A percentile compares a stretch with the other conserved stretches of the same genome.
Conservation (phyloP, 1,140 invertebrate genomes). For the Neodiprion virginianus region DNA sequence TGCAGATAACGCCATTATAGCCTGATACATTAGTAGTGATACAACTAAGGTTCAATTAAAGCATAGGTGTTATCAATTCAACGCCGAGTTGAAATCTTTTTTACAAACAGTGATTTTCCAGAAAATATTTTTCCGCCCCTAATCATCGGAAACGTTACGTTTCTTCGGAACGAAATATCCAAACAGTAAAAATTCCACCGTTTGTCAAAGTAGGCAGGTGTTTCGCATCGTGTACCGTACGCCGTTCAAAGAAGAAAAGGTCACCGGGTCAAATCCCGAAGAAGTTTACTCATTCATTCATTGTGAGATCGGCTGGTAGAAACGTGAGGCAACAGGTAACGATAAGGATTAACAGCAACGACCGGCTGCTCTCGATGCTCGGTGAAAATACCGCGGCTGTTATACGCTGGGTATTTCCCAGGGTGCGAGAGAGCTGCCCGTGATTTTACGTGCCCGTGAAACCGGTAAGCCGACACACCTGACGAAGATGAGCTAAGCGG, state of each 20-base stretch:
- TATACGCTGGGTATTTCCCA: neutral
- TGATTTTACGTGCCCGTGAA: neutral
- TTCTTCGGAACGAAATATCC: too few species aligned
- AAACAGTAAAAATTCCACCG: too few species aligned
- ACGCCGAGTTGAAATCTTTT: too few species aligned
- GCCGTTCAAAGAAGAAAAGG: neutral
- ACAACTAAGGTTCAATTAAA: too few species aligned
- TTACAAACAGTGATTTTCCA: too few species aligned
- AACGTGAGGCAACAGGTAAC: neutral
- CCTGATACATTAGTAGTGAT: too few species aligned
- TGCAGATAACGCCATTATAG: too few species aligned
- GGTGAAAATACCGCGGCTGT: neutral
- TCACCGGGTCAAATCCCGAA: neutral
- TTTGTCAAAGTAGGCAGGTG: too few species aligned
- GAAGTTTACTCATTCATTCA: neutral
- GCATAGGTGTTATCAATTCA: too few species aligned
- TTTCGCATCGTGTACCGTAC: too few species aligned
- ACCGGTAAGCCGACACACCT: constrained; percentile 11
- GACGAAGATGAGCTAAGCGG: constrained; percentile 11
- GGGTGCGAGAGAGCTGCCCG: neutral
- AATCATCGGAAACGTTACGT: too few species aligned
- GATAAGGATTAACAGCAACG: neutral
- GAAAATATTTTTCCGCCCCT: too few species aligned
- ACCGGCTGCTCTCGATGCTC: neutral
- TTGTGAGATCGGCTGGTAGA: neutral